A percentile compares a stretch with the other conserved stretches of the same genome.
Evolutionary conservation across 2,113 vertebrate genomes (phyloP).

Genomic region (Megaptera novaeangliae): DNA sequence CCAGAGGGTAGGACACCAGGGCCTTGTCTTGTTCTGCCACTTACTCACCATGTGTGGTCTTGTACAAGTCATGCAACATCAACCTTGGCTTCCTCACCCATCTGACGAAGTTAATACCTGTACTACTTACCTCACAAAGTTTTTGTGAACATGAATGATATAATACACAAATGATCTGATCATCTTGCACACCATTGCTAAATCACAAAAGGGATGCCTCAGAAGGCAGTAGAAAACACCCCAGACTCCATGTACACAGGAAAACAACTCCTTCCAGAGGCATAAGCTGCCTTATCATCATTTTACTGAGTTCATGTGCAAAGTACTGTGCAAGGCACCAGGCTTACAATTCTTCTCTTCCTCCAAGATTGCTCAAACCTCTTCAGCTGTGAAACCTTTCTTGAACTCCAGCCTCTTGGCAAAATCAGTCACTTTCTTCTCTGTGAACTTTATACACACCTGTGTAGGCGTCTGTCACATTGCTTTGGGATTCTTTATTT

Average conservation of each 20-base stretch:
- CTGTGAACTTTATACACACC: neutral
- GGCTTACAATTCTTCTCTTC: neutral
- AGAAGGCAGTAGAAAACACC: slow-evolving; percentile 17
- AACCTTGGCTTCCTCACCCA: slow-evolving; percentile 43
- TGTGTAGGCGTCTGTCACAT: neutral
- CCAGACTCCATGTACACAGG: neutral
- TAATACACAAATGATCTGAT: neutral
- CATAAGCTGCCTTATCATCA: neutral
- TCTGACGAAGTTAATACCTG: slow-evolving; percentile 9
- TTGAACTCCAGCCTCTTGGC: neutral
- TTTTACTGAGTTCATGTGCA: slow-evolving; percentile 4
- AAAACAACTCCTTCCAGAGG: slow-evolving; percentile 1
- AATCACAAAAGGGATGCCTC: slow-evolving; percentile 3
- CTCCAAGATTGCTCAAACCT: neutral
- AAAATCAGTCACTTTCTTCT: slow-evolving; percentile 2
- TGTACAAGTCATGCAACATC: slow-evolving; percentile 7
- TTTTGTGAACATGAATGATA: neutral
- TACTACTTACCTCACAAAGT: neutral
- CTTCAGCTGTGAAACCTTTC: neutral
- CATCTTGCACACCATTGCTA: slow-evolving; percentile 15
- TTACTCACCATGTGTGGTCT: slow-evolving; percentile 37
- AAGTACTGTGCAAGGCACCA: neutral
- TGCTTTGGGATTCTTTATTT: neutral
- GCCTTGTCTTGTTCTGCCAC: slow-evolving; percentile 41
- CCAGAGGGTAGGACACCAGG: neutral